Conservation (phyloP, 2,113 vertebrate genomes). For the Onychostruthus taczanowskii region DNA sequence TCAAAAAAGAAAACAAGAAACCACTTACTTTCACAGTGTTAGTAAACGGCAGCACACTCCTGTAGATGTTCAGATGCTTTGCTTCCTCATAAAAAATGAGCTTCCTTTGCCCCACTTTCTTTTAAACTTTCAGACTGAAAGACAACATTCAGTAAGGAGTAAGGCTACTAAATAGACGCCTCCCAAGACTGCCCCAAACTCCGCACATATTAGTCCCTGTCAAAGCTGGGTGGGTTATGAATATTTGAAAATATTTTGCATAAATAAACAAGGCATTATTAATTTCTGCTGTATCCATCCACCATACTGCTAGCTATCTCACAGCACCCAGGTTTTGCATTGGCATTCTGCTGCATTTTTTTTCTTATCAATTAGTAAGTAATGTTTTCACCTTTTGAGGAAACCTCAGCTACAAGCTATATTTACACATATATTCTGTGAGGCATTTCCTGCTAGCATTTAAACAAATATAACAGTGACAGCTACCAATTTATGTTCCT, state of each 20-base stretch:
- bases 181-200: not conserved
- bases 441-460: not conserved
- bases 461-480: not conserved
- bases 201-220: not conserved
- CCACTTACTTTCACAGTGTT: not conserved
- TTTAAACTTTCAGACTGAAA: not conserved
- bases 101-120: not conserved
- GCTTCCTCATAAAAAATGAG: not conserved
- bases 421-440: too few relatives aligned
- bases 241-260: not conserved
- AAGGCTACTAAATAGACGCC: not conserved
- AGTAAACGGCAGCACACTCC: fast-evolving
- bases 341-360: not conserved
- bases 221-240: not conserved
- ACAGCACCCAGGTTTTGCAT: not conserved
- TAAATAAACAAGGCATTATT: not conserved
- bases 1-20: not conserved
- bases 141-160: not conserved
- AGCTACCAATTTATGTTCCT: not conserved
- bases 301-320: not conserved
- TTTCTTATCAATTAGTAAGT: not conserved
- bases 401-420: not conserved
- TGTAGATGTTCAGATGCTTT: not conserved
- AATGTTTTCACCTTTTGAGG: not conserved
- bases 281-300: not conserved